Conservation (phyloP, 2,888 invertebrate species). For the Thera obeliscata region DNA sequence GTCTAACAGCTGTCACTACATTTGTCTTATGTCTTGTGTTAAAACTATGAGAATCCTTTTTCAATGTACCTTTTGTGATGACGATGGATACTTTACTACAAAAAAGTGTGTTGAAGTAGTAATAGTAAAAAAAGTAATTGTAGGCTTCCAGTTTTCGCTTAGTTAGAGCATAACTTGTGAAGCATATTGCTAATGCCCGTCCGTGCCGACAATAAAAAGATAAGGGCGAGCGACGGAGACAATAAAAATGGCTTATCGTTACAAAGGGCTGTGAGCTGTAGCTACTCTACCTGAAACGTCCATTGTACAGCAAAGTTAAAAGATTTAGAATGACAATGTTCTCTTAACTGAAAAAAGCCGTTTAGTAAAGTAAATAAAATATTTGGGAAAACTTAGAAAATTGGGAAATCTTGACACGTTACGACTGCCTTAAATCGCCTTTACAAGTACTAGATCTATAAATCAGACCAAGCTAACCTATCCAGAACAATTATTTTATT, state of each 20-base stretch:
- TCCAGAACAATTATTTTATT: too few species aligned
- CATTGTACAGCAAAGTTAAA: constrained; percentile 39
- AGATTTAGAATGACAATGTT: constrained; percentile 7
- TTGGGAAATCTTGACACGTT: too few species aligned
- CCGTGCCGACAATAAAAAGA: constrained; percentile 69
- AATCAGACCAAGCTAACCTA: too few species aligned
- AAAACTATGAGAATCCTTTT: too few species aligned
- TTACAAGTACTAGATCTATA: too few species aligned
- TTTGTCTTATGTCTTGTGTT: too few species aligned
- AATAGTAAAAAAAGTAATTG: constrained; percentile 53
- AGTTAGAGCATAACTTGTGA: constrained; percentile 60
- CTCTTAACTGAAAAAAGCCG: background rate
- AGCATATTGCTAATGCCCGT: constrained; percentile 71
- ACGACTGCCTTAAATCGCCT: too few species aligned
- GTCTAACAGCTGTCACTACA: too few species aligned
- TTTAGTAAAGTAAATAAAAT: background rate
- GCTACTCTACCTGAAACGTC: constrained; percentile 54
- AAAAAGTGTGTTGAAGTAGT: constrained; percentile 6
- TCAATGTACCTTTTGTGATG: too few species aligned
- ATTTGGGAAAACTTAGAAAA: too few species aligned
- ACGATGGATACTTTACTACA: background rate
- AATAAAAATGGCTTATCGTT: constrained; percentile 74
- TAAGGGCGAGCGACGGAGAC: constrained; percentile 66
- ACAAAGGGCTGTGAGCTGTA: constrained; percentile 48
- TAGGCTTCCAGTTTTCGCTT: constrained; percentile 54